A percentile compares a stretch with the other conserved stretches of the same genome.
These are phyloP conservation scores for Zaprionus nigranus DNA, from an alignment of 1,140 invertebrate species.

Conservation along the genomic window DNA sequence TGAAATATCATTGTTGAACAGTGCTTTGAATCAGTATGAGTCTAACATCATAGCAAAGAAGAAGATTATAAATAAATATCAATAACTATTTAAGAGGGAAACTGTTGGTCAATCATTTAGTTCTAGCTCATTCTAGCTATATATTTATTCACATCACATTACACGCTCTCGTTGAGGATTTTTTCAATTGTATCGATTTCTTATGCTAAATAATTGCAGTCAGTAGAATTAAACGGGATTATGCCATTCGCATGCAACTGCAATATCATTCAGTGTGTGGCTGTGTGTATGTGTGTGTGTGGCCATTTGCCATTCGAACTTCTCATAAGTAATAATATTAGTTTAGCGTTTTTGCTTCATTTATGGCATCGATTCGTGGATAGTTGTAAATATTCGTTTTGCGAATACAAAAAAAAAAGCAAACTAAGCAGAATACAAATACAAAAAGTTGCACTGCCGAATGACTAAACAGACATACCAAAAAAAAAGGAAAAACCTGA, in stretches of 20 bases:
- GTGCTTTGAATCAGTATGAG: no score
- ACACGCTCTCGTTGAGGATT: background rate
- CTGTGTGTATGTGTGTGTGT: background rate
- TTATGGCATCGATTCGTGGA: constrained; percentile 24
- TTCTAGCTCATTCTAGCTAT: no score
- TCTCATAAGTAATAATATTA: background rate
- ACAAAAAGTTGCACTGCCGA: constrained; percentile 7
- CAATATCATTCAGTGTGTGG: background rate
- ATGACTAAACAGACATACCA: constrained; percentile 49
- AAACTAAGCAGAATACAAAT: constrained; percentile 23
- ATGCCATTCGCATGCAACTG: background rate
- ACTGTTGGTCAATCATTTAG: background rate
- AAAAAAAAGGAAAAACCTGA: constrained; percentile 19
- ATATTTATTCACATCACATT: background rate
- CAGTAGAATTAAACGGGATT: background rate
- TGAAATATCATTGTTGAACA: no score
- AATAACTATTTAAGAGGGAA: background rate
- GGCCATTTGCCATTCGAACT: background rate
- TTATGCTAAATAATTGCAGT: constrained; percentile 6
- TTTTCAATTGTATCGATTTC: background rate
- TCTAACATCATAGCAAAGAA: no score
- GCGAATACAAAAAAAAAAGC: background rate
- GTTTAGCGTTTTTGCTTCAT: constrained; percentile 27
- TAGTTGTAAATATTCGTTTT: constrained; percentile 36
- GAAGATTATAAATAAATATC: no score